Conservation (phyloP, 2,797 vertebrate species). For the Neosilurus mollespiculum region DNA sequence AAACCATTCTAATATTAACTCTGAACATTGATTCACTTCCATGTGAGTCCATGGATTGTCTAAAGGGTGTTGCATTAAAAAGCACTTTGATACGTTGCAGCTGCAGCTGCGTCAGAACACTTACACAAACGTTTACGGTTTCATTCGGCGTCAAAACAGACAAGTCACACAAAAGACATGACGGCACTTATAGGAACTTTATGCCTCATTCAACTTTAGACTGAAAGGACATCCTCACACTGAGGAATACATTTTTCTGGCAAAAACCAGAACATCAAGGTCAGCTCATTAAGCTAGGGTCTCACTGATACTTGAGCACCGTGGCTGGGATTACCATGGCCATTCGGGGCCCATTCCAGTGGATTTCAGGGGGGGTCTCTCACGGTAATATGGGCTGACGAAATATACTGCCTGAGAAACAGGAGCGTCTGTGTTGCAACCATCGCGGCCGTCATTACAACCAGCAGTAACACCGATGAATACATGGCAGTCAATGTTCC, state of each 20-base stretch:
- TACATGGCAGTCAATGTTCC: too few species aligned
- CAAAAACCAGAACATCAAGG: neutral
- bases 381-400: too few species aligned
- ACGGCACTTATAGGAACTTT: neutral
- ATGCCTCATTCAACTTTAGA: neutral
- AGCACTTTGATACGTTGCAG: neutral
- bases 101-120: conserved; percentile 9
- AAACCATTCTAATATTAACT: neutral
- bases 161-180: conserved; percentile 14
- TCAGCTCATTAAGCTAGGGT: neutral
- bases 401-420: too few species aligned
- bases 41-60: neutral
- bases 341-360: too few species aligned
- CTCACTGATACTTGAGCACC: too few species aligned
- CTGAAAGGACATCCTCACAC: neutral
- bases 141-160: conserved; percentile 6
- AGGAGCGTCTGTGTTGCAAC: too few species aligned
- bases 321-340: too few species aligned
- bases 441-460: too few species aligned
- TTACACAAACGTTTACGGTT: neutral
- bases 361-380: too few species aligned
- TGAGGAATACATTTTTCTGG: neutral
- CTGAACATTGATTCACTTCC: neutral
- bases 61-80: neutral
- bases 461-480: too few species aligned